Conservation (phyloP, 2,888 invertebrate genomes). For the Netelia inedita region DNA sequence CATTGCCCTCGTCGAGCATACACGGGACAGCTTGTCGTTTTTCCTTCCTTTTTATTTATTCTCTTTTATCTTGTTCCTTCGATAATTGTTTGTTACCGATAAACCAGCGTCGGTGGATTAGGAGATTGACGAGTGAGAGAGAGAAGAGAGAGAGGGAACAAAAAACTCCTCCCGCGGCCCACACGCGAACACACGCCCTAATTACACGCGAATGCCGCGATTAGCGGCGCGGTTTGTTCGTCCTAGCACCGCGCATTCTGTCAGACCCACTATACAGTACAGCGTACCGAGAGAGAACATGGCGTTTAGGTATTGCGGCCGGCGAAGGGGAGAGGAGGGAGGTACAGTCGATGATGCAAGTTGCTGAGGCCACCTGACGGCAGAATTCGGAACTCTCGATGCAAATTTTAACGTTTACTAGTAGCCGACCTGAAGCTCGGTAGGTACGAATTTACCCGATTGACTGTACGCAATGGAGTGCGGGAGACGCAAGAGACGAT, state of each 20-base stretch:
- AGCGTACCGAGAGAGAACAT: slow-evolving; percentile 28
- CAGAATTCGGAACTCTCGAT: not conserved
- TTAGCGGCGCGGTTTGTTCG: slow-evolving; percentile 71
- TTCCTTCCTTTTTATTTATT: slow-evolving; percentile 5
- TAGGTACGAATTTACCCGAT: not conserved
- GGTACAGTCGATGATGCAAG: slow-evolving; percentile 2
- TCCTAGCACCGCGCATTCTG: slow-evolving; percentile 79
- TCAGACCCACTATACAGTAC: slow-evolving; percentile 71
- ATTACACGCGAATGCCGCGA: slow-evolving; percentile 79
- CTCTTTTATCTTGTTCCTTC: not conserved
- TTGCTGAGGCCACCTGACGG: not conserved
- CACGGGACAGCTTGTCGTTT: not conserved
- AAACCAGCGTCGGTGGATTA: slow-evolving; percentile 19
- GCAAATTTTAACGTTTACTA: not conserved
- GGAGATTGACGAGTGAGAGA: slow-evolving; percentile 12
- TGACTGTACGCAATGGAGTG: not conserved
- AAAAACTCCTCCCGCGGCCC: slow-evolving; percentile 68
- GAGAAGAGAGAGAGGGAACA: slow-evolving; percentile 12
- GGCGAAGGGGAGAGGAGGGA: not conserved
- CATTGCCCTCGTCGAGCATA: slow-evolving; percentile 65
- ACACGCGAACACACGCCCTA: slow-evolving; percentile 79
- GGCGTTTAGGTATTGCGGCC: slow-evolving; percentile 24
- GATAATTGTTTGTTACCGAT: slow-evolving; percentile 31
- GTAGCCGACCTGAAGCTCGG: not conserved
- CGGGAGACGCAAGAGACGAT: not conserved